These are phyloP conservation scores for Agelastica alni DNA, from an alignment of 2,888 invertebrate species.

Conservation along the genomic window DNA sequence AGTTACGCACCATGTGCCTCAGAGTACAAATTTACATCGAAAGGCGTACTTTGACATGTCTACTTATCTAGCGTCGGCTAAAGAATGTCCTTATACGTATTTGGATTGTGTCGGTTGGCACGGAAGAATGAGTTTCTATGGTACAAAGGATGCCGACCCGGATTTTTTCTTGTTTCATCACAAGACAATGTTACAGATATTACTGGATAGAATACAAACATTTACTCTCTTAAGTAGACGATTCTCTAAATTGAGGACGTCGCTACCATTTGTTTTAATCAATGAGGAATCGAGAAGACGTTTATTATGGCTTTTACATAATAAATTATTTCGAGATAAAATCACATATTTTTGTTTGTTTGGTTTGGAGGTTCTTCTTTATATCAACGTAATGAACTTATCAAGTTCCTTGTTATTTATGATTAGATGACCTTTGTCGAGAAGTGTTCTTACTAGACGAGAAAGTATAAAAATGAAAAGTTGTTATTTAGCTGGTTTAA, in stretches of 20 bases:
- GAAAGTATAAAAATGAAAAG: too few relatives aligned
- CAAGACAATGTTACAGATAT: constrained; percentile 56
- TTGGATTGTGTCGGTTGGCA: constrained; percentile 54
- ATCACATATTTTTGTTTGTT: constrained; percentile 24
- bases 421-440: too few relatives aligned
- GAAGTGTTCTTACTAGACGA: too few relatives aligned
- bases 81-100: constrained; percentile 57
- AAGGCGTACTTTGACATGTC: constrained; percentile 57
- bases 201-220: constrained; percentile 49
- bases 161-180: constrained; percentile 53
- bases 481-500: too few relatives aligned
- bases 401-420: too few relatives aligned
- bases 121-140: constrained; percentile 54
- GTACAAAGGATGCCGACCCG: constrained; percentile 52
- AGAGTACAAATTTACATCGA: constrained; percentile 57
- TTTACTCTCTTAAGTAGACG: constrained; percentile 44
- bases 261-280: constrained; percentile 39
- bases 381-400: constrained; percentile 12
- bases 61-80: constrained; percentile 54
- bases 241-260: constrained; percentile 40
- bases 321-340: constrained; percentile 32
- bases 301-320: constrained; percentile 27
- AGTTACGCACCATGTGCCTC: constrained; percentile 52
- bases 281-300: constrained; percentile 27
- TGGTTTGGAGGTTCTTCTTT: background rate